phyloP scores from a whole-genome alignment of 2,113 vertebrate species.

The Esox niger region DNA sequence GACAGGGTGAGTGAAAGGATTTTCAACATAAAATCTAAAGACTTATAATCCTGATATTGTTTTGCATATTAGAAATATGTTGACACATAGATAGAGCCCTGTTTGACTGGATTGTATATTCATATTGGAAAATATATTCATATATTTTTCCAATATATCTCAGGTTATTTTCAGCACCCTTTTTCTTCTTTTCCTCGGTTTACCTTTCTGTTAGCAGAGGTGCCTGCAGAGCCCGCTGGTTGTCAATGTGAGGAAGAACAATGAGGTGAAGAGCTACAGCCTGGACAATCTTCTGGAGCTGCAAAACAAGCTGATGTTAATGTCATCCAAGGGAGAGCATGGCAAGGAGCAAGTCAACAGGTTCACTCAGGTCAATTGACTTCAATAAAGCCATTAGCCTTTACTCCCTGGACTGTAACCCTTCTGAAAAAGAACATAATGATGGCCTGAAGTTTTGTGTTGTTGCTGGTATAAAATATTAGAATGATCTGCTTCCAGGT shows the following conservation, averaged over 20 bases:
- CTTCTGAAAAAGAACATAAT: neutral
- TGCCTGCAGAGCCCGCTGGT: slow-evolving; percentile 47
- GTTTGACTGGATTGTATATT: too few species aligned
- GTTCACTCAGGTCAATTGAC: slow-evolving; percentile 69
- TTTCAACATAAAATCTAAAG: too few species aligned
- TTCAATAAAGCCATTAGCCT: neutral
- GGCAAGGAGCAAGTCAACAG: slow-evolving; percentile 70
- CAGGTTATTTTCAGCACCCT: too few species aligned
- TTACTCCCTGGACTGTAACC: too few species aligned
- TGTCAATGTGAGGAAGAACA: slow-evolving; percentile 32
- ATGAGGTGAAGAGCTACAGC: slow-evolving; percentile 47
- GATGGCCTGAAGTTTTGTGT: too few species aligned
- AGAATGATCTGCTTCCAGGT: slow-evolving; percentile 50
- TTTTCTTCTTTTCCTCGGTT: neutral
- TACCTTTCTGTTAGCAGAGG: slow-evolving; percentile 40
- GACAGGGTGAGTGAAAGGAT: slow-evolving; percentile 45
- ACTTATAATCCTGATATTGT: too few species aligned
- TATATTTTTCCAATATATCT: neutral
- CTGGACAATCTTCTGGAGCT: slow-evolving; percentile 70
- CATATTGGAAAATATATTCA: neutral
- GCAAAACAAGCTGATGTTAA: slow-evolving; percentile 79
- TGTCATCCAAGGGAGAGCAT: slow-evolving; percentile 71
- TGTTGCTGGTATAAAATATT: neutral
- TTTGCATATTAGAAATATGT: too few species aligned
- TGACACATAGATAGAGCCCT: too few species aligned